Evolutionary conservation across 1,140 invertebrate genomes (phyloP).

Genomic region (Homarus americanus): DNA sequence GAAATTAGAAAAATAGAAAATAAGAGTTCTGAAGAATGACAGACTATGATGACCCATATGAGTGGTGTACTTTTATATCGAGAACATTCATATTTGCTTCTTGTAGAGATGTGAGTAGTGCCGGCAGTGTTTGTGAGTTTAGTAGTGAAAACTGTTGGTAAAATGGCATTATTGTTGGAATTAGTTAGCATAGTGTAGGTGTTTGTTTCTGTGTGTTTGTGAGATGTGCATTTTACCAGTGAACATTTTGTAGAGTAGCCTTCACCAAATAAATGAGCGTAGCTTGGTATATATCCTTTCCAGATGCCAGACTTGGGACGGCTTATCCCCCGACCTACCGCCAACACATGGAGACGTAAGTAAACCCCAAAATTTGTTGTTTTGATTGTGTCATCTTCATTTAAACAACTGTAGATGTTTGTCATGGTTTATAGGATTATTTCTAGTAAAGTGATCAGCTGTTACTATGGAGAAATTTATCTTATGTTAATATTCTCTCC

Average conservation of each 20-base stretch:
- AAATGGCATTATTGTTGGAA: no score
- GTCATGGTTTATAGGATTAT: neutral
- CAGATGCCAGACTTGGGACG: constrained; percentile 72
- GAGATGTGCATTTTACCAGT: neutral
- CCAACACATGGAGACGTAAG: constrained; percentile 75
- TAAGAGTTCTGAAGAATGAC: no score
- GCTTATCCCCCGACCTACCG: constrained; percentile 74
- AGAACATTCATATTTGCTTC: no score
- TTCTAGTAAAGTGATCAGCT: no score
- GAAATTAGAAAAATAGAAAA: no score
- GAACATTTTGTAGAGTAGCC: constrained; percentile 32
- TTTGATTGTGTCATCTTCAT: neutral
- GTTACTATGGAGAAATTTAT: neutral
- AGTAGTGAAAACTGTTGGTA: no score
- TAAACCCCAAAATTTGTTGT: neutral
- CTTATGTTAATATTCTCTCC: neutral
- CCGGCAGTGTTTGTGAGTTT: no score
- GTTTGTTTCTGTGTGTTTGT: no score
- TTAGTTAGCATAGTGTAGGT: no score
- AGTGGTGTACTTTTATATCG: no score
- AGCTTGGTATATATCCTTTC: constrained; percentile 66
- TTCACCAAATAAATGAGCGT: constrained; percentile 62
- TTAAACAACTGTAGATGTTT: neutral
- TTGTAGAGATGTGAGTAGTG: no score
- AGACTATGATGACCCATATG: no score